These are phyloP conservation scores for Drosophila monieri DNA, from an alignment of 2,888 invertebrate genomes.

Conservation along the genomic window DNA sequence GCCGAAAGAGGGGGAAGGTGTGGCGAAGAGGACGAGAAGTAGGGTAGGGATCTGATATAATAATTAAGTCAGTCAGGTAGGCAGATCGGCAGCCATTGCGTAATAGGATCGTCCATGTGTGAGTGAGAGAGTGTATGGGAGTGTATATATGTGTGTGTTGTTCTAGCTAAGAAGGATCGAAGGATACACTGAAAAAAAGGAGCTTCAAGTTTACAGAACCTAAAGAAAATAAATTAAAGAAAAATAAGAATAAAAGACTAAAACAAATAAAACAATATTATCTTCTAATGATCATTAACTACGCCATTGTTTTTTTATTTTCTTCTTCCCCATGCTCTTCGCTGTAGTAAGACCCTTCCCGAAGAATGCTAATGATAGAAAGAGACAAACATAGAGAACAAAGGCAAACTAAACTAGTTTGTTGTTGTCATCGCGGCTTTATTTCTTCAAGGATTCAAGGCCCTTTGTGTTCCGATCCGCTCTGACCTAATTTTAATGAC, in stretches of 20 bases:
- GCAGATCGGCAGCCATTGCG: conserved; percentile 72
- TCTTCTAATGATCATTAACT: not conserved
- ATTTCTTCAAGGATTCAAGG: conserved; percentile 39
- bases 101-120: conserved; percentile 58
- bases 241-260: too few relatives aligned
- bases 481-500: conserved; percentile 75
- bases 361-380: conserved; percentile 20
- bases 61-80: conserved; percentile 75
- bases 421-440: conserved; percentile 20
- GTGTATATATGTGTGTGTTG: conserved; percentile 51
- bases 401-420: conserved; percentile 64
- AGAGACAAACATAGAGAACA: conserved; percentile 17
- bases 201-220: too few relatives aligned
- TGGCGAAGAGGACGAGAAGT: not conserved
- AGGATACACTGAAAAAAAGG: not conserved
- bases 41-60: conserved; percentile 64
- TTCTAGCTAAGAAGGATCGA: conserved; percentile 68
- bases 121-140: conserved; percentile 10
- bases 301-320: not conserved
- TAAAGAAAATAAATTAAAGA: too few relatives aligned
- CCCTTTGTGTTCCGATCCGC: conserved; percentile 37
- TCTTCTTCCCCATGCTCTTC: not conserved
- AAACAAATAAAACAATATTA: too few relatives aligned
- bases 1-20: not conserved
- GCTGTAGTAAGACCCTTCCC: conserved; percentile 10